Conservation (phyloP, 2,888 invertebrate species). For the Adela reaumurella region DNA sequence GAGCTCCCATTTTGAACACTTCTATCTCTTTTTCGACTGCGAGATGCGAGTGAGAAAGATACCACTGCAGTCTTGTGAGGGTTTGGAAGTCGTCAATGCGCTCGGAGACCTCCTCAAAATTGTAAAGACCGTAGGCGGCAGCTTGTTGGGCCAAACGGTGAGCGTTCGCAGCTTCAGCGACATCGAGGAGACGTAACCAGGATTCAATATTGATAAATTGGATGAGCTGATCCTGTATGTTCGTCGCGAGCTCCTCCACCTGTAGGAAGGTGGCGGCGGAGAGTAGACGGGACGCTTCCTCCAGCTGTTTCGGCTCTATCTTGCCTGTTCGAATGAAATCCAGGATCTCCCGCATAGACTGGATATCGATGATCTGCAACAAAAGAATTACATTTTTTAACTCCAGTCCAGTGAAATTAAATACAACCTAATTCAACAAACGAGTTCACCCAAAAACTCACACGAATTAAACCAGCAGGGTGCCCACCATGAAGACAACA, state of each 20-base stretch:
- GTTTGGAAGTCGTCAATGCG: slow-evolving; percentile 7
- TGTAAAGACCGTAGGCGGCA: slow-evolving; percentile 27
- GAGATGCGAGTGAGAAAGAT: slow-evolving; percentile 37
- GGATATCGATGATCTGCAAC: slow-evolving; percentile 34
- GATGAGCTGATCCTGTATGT: slow-evolving; percentile 17
- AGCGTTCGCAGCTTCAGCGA: slow-evolving; percentile 30
- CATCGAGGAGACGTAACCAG: slow-evolving; percentile 30
- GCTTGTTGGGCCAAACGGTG: slow-evolving; percentile 23
- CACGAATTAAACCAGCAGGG: too few relatives aligned
- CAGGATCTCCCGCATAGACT: slow-evolving; percentile 31
- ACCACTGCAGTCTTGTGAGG: slow-evolving; percentile 34
- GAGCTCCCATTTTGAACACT: too few relatives aligned
- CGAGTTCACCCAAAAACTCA: too few relatives aligned
- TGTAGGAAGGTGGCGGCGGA: slow-evolving; percentile 39
- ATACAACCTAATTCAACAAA: too few relatives aligned
- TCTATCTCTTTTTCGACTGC: slow-evolving; percentile 24
- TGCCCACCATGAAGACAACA: too few relatives aligned
- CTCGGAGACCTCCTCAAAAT: slow-evolving; percentile 27
- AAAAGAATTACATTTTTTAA: too few relatives aligned
- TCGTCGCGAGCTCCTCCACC: slow-evolving; percentile 35
- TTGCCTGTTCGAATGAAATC: slow-evolving; percentile 33
- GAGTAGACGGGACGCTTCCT: slow-evolving; percentile 17
- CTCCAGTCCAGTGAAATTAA: too few relatives aligned
- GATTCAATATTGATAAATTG: not conserved
- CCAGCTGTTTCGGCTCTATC: slow-evolving; percentile 30